These are phyloP conservation scores for Tetragonisca angustula DNA, from an alignment of 2,888 invertebrate genomes.

Conservation along the genomic window DNA sequence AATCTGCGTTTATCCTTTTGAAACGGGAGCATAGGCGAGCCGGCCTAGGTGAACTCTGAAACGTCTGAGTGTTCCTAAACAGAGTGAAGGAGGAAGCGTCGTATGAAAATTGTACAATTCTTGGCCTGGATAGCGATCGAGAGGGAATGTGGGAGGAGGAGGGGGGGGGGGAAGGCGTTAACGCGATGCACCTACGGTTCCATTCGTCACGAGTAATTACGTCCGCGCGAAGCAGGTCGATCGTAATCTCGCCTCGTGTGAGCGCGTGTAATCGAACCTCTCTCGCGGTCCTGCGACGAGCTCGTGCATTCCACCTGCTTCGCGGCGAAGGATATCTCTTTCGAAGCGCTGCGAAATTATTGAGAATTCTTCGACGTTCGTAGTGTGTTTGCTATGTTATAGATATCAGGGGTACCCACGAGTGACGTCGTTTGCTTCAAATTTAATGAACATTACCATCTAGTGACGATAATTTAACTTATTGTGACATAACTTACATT, in stretches of 20 bases:
- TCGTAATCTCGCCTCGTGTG: conserved; percentile 32
- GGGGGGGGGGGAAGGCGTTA: conserved; percentile 23
- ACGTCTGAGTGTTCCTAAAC: not conserved
- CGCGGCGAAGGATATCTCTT: no score
- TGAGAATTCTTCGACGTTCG: no score
- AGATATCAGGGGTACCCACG: no score
- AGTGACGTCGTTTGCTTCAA: no score
- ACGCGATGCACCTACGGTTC: conserved; percentile 38
- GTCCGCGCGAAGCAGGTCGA: conserved; percentile 52
- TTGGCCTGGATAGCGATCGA: conserved; percentile 24
- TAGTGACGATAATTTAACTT: no score
- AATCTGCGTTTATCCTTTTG: conserved; percentile 19
- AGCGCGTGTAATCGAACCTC: conserved; percentile 46
- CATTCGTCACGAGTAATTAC: conserved; percentile 64
- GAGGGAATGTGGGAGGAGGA: no score
- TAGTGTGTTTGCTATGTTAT: no score
- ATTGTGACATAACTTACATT: no score
- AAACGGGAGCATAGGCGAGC: not conserved
- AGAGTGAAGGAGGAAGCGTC: not conserved
- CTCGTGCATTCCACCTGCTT: no score
- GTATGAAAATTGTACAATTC: conserved; percentile 35
- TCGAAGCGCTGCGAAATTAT: no score
- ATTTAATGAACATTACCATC: no score
- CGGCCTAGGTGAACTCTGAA: not conserved
- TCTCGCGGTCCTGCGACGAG: not conserved